A percentile compares a stretch with the other conserved stretches of the same genome.
These are phyloP conservation scores for Zaprionus gabonicus DNA, from an alignment of 1,140 invertebrate genomes.

Conservation along the genomic window DNA sequence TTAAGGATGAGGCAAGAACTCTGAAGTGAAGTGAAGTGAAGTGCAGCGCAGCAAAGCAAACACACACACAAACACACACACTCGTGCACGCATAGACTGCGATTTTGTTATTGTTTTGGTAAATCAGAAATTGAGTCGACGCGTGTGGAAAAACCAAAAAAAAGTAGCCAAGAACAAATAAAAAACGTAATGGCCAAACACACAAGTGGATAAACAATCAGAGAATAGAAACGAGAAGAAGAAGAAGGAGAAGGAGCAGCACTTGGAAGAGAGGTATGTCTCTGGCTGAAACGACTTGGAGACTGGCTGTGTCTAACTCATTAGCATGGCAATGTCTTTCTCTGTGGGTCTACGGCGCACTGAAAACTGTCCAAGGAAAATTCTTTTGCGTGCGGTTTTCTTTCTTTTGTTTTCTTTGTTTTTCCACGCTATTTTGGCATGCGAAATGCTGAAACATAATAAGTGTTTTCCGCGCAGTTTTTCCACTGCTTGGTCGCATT, in stretches of 20 bases:
- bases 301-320: constrained; percentile 22
- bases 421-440: constrained; percentile 56
- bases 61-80: constrained; percentile 28
- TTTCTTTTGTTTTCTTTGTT: constrained; percentile 35
- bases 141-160: constrained; percentile 17
- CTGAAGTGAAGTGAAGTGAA: constrained; percentile 68
- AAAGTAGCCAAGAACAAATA: constrained; percentile 43
- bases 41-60: constrained; percentile 40
- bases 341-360: background rate
- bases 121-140: constrained; percentile 16
- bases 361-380: constrained; percentile 27
- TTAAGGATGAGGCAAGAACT: constrained; percentile 57
- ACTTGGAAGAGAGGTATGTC: constrained; percentile 2
- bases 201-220: constrained; percentile 57
- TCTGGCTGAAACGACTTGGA: background rate
- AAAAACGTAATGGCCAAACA: constrained; percentile 42
- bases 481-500: constrained; percentile 33
- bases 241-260: background rate
- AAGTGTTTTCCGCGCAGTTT: constrained; percentile 68
- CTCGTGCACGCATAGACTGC: constrained; percentile 7
- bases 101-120: constrained; percentile 48
- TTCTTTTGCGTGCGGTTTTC: constrained; percentile 48
- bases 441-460: constrained; percentile 74
- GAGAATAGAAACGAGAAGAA: constrained; percentile 2
- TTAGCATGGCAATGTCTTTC: constrained; percentile 37